Conservation (phyloP, 1,140 invertebrate species). For the Copidosoma floridanum region DNA sequence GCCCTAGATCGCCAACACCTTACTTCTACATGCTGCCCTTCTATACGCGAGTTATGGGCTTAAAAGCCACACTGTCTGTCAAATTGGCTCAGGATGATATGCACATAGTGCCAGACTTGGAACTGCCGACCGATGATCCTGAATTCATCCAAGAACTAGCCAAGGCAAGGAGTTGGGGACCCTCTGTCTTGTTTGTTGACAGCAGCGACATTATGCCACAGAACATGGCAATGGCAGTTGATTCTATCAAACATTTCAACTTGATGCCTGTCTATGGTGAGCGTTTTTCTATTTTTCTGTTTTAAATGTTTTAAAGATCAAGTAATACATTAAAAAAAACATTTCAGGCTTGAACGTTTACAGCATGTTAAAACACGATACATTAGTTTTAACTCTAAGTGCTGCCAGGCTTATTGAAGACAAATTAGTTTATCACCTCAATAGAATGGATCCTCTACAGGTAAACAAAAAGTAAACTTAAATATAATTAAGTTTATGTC, state of each 20-base stretch:
- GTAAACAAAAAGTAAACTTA: too few relatives aligned
- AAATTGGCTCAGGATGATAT: conserved; percentile 96
- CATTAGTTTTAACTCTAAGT: conserved; percentile 81
- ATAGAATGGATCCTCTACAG: conserved; percentile 71
- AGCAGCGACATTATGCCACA: conserved; percentile 80
- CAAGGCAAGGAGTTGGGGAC: conserved; percentile 86
- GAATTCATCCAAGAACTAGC: conserved; percentile 78
- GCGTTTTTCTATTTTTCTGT: too few relatives aligned
- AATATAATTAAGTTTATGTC: too few relatives aligned
- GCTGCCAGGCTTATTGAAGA: conserved; percentile 86
- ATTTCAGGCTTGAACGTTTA: conserved; percentile 71
- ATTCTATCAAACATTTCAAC: conserved; percentile 78
- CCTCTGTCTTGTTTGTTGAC: conserved; percentile 92
- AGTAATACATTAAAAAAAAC: neutral
- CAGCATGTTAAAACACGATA: conserved; percentile 95
- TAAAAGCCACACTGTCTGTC: conserved; percentile 79
- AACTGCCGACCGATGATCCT: conserved; percentile 81
- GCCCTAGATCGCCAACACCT: conserved; percentile 82
- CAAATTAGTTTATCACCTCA: conserved; percentile 75
- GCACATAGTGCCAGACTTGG: conserved; percentile 83
- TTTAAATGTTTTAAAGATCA: neutral
- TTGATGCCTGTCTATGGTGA: conserved; percentile 93
- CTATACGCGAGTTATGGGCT: conserved; percentile 70
- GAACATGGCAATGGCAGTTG: conserved; percentile 81
- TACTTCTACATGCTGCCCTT: conserved; percentile 93